Evolutionary conservation across 1,140 invertebrate species (phyloP).

Genomic region (Brachionus angularis): DNA sequence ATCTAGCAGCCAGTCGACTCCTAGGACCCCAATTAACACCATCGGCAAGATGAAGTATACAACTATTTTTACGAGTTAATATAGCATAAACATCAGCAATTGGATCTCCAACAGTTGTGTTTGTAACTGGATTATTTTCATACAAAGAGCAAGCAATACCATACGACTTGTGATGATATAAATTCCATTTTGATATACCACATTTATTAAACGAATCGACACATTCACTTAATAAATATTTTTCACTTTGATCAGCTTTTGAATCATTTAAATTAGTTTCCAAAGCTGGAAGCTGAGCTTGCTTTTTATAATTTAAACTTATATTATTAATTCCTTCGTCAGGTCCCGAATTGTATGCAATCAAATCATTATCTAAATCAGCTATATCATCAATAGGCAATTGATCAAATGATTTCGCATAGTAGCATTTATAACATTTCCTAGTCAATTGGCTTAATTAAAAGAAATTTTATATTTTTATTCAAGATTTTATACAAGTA

Average conservation of each 20-base stretch:
- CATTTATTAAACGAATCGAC: slow-evolving; percentile 30
- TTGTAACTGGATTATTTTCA: slow-evolving; percentile 14
- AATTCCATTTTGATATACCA: slow-evolving; percentile 20
- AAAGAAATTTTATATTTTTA: background rate
- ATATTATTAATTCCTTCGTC: slow-evolving; percentile 27
- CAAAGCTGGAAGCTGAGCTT: background rate
- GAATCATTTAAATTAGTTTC: background rate
- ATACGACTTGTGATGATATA: slow-evolving; percentile 24
- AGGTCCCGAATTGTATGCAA: slow-evolving; percentile 32
- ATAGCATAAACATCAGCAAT: slow-evolving; percentile 85
- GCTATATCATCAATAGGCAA: slow-evolving; percentile 18
- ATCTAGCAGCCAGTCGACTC: slow-evolving; percentile 77
- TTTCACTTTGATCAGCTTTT: background rate
- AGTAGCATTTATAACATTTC: slow-evolving; percentile 35
- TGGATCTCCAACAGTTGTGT: slow-evolving; percentile 66
- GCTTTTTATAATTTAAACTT: background rate
- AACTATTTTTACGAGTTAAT: slow-evolving; percentile 71
- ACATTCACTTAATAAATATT: background rate
- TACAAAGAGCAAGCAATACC: slow-evolving; percentile 37
- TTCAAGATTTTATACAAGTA: background rate
- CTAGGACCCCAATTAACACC: slow-evolving; percentile 91
- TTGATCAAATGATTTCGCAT: slow-evolving; percentile 39
- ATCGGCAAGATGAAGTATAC: slow-evolving; percentile 78
- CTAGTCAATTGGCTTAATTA: slow-evolving; percentile 5
- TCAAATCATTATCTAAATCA: slow-evolving; percentile 7